Evolutionary conservation across 2,797 vertebrate species (phyloP), one percentile per base, ranked within the genome.

Genomic region (Ctenochaetus hawaiiensis): DNA sequence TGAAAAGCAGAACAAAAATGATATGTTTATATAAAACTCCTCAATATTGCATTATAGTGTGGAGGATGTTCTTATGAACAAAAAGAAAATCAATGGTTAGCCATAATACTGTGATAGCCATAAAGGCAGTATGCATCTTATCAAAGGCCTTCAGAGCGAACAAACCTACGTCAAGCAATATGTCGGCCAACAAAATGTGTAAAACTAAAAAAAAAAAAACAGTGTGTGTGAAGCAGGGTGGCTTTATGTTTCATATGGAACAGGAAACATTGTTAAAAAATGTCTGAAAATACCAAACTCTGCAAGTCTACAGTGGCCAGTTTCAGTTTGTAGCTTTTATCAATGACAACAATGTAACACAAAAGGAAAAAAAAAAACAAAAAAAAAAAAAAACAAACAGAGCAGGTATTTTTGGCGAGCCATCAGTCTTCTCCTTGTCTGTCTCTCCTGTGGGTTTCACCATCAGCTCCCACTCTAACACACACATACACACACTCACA

Each of bases 331-430:
- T 72, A 88, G 79, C 60, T 86, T 80, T 78, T 75, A 89, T 85
- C 87, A 88, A 81, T 69, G 84, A 89, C 85, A 91, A 90, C 85
- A 87, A 80, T 78, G 67, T 72, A 81, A 86, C 65, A 86, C 81
- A 84, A 80, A 88, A 73, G 41, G 26, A 67, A 54, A 64, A 80
- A 53, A 78, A 72, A 63, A 84, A 90, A 90, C 53, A 62, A 80
- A 59, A 63, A 84, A 90, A 90, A 57, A 62, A 80, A 59, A 72
- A 53, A 78, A 72, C 67, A 87, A 91, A 90, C 78, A 73, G 77
- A 86, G 86, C 82, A 90, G 87, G 87, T 92, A 91, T 91, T 91
- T 89, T 82, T 90, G 89, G 88, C 74, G 74, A 91, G 88, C 87
- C 85, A 90, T 91, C 87, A 85, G 82, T 88, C 89, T 87, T 85